Base-by-base conservation (phyloP, 2,113 vertebrate species). In the Hydrochoerus hydrochaeris region DNA sequence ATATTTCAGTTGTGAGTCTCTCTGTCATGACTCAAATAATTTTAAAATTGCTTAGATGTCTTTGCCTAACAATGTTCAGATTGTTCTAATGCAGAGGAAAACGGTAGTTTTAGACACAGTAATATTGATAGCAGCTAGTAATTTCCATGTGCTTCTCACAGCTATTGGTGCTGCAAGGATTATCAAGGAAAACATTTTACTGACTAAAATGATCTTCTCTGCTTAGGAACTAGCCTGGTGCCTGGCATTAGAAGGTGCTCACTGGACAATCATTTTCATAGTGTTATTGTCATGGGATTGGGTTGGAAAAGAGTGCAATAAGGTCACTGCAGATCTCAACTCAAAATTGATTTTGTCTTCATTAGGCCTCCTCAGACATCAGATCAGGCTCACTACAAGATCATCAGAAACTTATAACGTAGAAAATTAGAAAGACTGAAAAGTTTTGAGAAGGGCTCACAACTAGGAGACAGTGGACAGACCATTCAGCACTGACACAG, bases 21-120 rank as follows among this genome's bases (percentile, higher is more conserved):
- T 98, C 98, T 98, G 98, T 99, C 99, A 99, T 98, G 98, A 99
- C 98, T 99, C 98, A 98, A 98, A 98, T 99, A 98, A 99, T 99
- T 99, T 98, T 98, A 98, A 98, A 99, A 99, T 99, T 99, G 98
- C 98, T 98, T 98, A 98, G 98, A 98, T 98, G 96, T 98, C 98
- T 98, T 98, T 98, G 93, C 98, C 91, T 98, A 98, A 98, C 98
- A 98, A 98, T 98, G 98, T 98, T 98, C 98, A 98, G 99, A 98
- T 99, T 98, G 98, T 98, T 99, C 98, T 99, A 99, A 99, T 98
- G 98, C 97, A 98, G 97, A 96, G 96, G 98, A 98, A 99, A 99
- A 98, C 75, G 97, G 98, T 98, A 98, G 98, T 98, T 99, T 98
- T 98, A 98, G 98, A 98, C 98, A 98, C 96, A 97, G 98, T 98